These are phyloP conservation scores for Polypterus bichir DNA, from an alignment of 2,113 vertebrate genomes.

Conservation along the genomic window DNA sequence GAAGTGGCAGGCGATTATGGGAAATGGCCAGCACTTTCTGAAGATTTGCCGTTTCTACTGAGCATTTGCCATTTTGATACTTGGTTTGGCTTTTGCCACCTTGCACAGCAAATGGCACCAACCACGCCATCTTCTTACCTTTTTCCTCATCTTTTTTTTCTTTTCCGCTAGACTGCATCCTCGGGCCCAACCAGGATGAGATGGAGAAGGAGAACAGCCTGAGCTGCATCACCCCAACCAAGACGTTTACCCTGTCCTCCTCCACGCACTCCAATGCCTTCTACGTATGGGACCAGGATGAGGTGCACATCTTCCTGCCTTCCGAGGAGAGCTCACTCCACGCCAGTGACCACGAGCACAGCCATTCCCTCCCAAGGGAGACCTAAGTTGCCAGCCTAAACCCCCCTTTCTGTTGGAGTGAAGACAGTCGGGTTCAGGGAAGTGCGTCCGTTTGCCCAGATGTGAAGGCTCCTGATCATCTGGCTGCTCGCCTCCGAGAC, in stretches of 20 bases:
- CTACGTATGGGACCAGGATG: conserved; percentile 57
- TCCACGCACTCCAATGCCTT: conserved; percentile 46
- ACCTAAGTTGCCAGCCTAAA: conserved; percentile 52
- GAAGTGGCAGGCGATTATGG: too few relatives aligned
- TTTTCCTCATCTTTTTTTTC: neutral
- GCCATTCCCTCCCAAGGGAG: conserved; percentile 36
- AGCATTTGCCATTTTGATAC: too few relatives aligned
- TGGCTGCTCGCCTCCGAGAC: too few relatives aligned
- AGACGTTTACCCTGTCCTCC: conserved; percentile 21
- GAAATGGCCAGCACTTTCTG: too few relatives aligned
- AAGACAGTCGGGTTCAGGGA: too few relatives aligned
- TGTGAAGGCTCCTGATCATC: too few relatives aligned
- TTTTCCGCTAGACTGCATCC: conserved; percentile 42
- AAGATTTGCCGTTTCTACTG: too few relatives aligned
- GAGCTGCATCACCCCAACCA: conserved; percentile 15
- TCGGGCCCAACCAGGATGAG: conserved; percentile 47
- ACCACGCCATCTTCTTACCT: too few relatives aligned
- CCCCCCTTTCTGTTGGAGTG: conserved; percentile 16
- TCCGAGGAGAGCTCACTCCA: conserved; percentile 21
- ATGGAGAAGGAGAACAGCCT: conserved; percentile 23
- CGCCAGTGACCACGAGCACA: conserved; percentile 7
- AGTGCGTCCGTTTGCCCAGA: too few relatives aligned
- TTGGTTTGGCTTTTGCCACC: too few relatives aligned
- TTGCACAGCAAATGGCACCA: too few relatives aligned
- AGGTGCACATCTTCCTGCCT: conserved; percentile 40